A percentile compares a stretch with the other conserved stretches of the same genome.
Conservation (phyloP, 2,797 vertebrate species). For the Paratrypauchen microcephalus region DNA sequence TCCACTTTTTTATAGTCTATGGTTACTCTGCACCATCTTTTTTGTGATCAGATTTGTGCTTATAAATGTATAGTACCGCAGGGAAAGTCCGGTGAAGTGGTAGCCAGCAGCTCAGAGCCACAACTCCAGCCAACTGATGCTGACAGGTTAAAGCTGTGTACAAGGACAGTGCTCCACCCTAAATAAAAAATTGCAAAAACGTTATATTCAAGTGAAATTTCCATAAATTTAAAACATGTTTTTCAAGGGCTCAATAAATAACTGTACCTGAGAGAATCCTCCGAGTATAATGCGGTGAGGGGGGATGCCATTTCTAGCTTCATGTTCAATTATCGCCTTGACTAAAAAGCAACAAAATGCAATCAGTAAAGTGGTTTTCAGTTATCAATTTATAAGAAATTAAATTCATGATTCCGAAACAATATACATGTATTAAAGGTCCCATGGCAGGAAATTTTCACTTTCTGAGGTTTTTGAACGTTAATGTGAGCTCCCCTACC, state of each 20-base stretch:
- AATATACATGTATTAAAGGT: background rate
- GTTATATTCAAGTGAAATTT: background rate
- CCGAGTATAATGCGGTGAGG: slow-evolving; percentile 92
- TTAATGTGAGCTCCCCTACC: no score
- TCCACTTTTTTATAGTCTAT: no score
- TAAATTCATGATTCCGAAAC: background rate
- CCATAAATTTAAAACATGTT: background rate
- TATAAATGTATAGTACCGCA: slow-evolving; percentile 73
- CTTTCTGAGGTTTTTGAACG: no score
- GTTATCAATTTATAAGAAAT: background rate
- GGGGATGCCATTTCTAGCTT: slow-evolving; percentile 94
- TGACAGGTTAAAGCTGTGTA: slow-evolving; percentile 95
- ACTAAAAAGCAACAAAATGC: slow-evolving; percentile 69
- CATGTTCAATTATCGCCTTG: slow-evolving; percentile 95
- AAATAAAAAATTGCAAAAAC: slow-evolving; percentile 9
- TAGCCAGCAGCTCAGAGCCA: slow-evolving; percentile 97
- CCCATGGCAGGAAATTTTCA: no score
- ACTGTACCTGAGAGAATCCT: slow-evolving; percentile 95
- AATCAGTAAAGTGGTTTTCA: background rate
- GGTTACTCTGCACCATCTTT: no score
- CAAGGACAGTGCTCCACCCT: slow-evolving; percentile 96
- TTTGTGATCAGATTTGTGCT: background rate
- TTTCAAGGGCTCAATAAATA: background rate
- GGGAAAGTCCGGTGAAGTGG: slow-evolving; percentile 93
- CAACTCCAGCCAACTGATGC: slow-evolving; percentile 91